Evolutionary conservation across 2,888 invertebrate genomes (phyloP).

Genomic region (Metellina segmentata): DNA sequence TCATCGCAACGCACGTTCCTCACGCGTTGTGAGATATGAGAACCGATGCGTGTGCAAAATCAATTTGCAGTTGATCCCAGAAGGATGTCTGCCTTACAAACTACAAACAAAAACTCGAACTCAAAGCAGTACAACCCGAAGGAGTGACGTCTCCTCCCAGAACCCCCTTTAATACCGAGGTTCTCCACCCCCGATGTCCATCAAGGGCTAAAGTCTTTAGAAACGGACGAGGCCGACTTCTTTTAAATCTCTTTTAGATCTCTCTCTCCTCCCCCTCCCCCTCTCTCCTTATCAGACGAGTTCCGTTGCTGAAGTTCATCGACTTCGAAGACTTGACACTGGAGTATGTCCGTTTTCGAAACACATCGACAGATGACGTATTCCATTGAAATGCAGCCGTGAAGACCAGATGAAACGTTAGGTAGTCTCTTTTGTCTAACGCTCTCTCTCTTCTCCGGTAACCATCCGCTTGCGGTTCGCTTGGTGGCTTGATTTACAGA

Average conservation of each 20-base stretch:
- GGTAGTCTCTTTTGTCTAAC: neutral
- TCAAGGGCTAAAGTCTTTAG: constrained; percentile 8
- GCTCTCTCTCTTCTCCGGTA: too few species aligned
- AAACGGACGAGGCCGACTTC: constrained; percentile 36
- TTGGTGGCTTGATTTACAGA: too few species aligned
- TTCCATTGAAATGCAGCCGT: constrained; percentile 12
- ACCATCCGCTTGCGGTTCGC: too few species aligned
- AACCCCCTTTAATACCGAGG: constrained; percentile 10
- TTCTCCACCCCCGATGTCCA: constrained; percentile 53
- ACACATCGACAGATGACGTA: constrained; percentile 41
- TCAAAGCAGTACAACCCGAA: constrained; percentile 26
- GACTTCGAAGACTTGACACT: constrained; percentile 22
- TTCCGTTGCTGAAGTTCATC: constrained; percentile 58
- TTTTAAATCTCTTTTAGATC: neutral
- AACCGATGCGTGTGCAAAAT: too few species aligned
- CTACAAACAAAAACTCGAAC: neutral
- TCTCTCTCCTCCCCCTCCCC: constrained; percentile 34
- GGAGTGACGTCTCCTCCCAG: constrained; percentile 63
- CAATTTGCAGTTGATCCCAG: constrained; percentile 30
- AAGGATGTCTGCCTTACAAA: too few species aligned
- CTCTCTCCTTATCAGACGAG: constrained; percentile 48
- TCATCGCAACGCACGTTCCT: too few species aligned
- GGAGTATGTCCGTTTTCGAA: constrained; percentile 25
- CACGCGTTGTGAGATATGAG: too few species aligned
- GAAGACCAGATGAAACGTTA: constrained; percentile 33